Percentiles rank a stretch among this genome's conserved stretches.
These are phyloP conservation scores for Heliothis virescens DNA, from an alignment of 1,140 invertebrate genomes.

Conservation along the genomic window DNA sequence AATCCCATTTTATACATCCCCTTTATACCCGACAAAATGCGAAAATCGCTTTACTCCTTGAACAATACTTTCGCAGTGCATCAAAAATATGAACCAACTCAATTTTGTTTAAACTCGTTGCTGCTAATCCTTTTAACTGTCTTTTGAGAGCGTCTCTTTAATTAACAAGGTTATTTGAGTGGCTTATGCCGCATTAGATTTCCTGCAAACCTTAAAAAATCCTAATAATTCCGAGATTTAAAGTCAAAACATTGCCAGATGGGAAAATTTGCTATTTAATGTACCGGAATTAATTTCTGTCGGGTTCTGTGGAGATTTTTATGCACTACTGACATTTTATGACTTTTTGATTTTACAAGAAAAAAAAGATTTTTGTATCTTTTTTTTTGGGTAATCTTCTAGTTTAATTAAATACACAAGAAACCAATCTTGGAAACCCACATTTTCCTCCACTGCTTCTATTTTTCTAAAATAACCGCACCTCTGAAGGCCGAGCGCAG, in stretches of 20 bases:
- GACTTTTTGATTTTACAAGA: no score
- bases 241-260: slow-evolving; percentile 24
- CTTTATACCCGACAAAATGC: not conserved
- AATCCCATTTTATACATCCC: not conserved
- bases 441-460: not conserved
- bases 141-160: slow-evolving; percentile 44
- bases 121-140: slow-evolving; percentile 43
- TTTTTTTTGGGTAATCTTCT: no score
- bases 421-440: not conserved
- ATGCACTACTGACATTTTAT: not conserved
- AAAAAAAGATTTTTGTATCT: no score
- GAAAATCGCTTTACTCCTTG: not conserved
- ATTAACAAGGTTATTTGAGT: slow-evolving; percentile 55
- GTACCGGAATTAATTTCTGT: not conserved
- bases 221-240: slow-evolving; percentile 43
- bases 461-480: not conserved
- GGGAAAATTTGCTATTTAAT: not conserved
- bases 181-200: slow-evolving; percentile 47
- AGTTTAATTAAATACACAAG: not conserved
- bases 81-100: slow-evolving; percentile 6
- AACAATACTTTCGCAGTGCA: slow-evolving; percentile 13
- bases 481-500: not conserved
- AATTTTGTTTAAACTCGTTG: slow-evolving; percentile 25
- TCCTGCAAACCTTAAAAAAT: slow-evolving; percentile 43
- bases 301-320: not conserved